Conservation (phyloP, 1,140 invertebrate species). For the Cydia fagiglandana region DNA sequence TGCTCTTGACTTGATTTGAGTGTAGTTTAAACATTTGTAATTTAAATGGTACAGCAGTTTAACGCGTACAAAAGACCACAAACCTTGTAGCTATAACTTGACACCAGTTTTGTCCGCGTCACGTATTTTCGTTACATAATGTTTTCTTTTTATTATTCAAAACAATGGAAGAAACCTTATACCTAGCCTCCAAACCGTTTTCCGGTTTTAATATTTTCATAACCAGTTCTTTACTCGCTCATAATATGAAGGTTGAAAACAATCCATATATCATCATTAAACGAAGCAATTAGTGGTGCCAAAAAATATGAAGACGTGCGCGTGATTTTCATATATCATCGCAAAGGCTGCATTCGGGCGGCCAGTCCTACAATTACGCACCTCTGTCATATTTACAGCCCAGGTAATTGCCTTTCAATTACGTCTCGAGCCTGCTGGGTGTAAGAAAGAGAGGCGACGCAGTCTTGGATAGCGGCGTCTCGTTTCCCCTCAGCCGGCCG, state of each 20-base stretch:
- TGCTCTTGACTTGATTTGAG: background rate
- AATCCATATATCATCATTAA: constrained; percentile 26
- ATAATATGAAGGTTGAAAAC: constrained; percentile 10
- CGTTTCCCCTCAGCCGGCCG: constrained; percentile 59
- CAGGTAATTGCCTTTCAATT: constrained; percentile 79
- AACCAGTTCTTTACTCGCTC: background rate
- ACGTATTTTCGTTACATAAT: constrained; percentile 31
- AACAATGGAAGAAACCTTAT: constrained; percentile 25
- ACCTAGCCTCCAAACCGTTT: background rate
- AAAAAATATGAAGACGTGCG: constrained; percentile 45
- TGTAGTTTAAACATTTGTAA: constrained; percentile 11
- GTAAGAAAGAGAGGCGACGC: constrained; percentile 50
- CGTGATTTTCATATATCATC: constrained; percentile 72
- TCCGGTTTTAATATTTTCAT: constrained; percentile 23
- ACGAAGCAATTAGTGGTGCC: constrained; percentile 29
- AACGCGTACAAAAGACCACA: constrained; percentile 20
- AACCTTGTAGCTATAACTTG: constrained; percentile 16
- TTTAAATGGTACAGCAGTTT: constrained; percentile 14
- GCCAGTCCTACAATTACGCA: constrained; percentile 75
- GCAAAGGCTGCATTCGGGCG: constrained; percentile 62
- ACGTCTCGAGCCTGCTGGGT: constrained; percentile 64
- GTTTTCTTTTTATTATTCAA: constrained; percentile 14
- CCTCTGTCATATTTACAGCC: constrained; percentile 78
- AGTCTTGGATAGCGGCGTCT: constrained; percentile 42
- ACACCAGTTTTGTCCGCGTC: constrained; percentile 23